Evolutionary conservation across 1,140 invertebrate species (phyloP), one percentile per base, ranked within the genome.

Genomic region (Hyphantria cunea): DNA sequence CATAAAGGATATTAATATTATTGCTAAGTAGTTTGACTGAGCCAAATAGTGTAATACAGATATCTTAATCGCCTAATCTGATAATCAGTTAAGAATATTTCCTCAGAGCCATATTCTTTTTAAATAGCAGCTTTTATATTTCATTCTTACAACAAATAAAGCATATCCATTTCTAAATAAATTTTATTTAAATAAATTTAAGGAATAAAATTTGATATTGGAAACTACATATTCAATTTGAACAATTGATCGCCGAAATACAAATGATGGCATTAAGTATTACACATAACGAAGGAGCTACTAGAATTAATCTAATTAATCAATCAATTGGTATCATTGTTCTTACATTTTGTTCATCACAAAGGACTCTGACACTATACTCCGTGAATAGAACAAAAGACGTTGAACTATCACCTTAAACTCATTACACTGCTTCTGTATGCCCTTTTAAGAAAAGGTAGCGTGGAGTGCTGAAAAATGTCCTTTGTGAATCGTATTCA

Each of bases 281-380:
- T 60, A 42, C 56, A 51, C 55, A 51, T 50, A 45, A 31, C 62
- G 17, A 59, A 62, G 70, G 64, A 58, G 53, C 47, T 59, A 53
- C 66, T 64, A 56, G 53, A 74, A 69, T 71, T 73, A 69, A 76
- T 64, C 74, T 81, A 82, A 87, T 87, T 87, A 84, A 85, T 87
- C 81, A 87, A 81, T 83, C 76, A 78, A 78, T 82, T 74, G 60
- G 67, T 62, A 53, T 60, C 70, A 77, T 85, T 87, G 82, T 87
- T 81, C 65, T 14, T 47, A 17, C 42, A 70, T 79, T 82, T 84
- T 83, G 78, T 81, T 82, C 74, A 33, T 45, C 61, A 85, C 82
- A 83, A 87, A 84, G 75, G 80, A 71, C 55, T 63, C 59, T 61
- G 6, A 55, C 62, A 64, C 68, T 76, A 75, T 71, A 70, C 69